Evolutionary conservation across 2,888 invertebrate genomes (phyloP), one percentile per base, ranked within the genome.

Genomic region (Parelbella ahira): DNA sequence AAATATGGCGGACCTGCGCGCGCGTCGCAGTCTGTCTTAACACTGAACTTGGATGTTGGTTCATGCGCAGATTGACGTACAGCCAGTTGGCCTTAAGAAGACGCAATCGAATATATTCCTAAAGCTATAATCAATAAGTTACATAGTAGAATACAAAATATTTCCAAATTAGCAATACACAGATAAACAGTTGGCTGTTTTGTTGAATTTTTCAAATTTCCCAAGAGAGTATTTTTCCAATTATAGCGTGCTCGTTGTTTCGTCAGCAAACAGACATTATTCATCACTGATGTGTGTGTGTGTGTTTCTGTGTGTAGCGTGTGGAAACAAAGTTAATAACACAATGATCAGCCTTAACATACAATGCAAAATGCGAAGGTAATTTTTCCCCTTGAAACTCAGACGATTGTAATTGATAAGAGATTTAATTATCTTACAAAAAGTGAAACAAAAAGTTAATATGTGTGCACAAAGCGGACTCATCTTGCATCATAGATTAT

Each of bases 31-130:
- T 68, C 55, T 68, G 54, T 49, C 52, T 51, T 77, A 79, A 71
- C 79, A 81, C 80, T 81, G 80, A 81, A 81, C 80, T 57, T 56
- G 54, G 11, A 3, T 9, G 5, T 6, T 12, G 8, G 58, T 65
- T 60, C 60, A 58, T 53, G 73, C 70, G 75, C 62, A 61, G 57
- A 48, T 57, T 54, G 47, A 48, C 50, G 44, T 30, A 4, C 27
- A 53, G 49, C 63, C 60, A 58, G 72, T 53, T 76, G 56, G 58
- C 76, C 74, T 77, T 76, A 69, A 49, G 52, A 13, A 0, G 3
- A 19, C 23, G 18, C 12, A 30, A 12, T 9, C 30, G 37, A 41
- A 21, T 32, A 20, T 25, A 50, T 45, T 49, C 43, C 24, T 28
- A 45, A 33, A 25, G 4, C 6, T 13, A 23, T 11, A 30, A 7